A percentile compares a stretch with the other conserved stretches of the same genome.
Conservation (phyloP, 2,888 invertebrate species). For the Stenoptilia bipunctidactyla region DNA sequence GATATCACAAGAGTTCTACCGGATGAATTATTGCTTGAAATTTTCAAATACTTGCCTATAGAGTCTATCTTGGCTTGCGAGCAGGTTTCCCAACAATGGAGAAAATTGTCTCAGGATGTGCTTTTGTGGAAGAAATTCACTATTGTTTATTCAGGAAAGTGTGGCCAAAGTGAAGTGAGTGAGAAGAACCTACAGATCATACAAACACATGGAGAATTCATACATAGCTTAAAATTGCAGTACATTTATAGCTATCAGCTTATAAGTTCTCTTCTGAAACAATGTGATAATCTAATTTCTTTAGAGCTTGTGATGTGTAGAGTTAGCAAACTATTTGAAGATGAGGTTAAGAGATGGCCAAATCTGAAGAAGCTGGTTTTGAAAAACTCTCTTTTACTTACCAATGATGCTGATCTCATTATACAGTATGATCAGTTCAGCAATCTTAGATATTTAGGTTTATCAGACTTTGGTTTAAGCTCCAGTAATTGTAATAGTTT, state of each 20-base stretch:
- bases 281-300: constrained; percentile 40
- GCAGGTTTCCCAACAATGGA: constrained; percentile 47
- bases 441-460: constrained; percentile 34
- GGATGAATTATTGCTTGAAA: constrained; percentile 44
- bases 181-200: constrained; percentile 37
- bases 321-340: constrained; percentile 39
- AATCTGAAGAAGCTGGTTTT: constrained; percentile 44
- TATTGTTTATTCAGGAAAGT: constrained; percentile 46
- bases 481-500: constrained; percentile 38
- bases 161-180: constrained; percentile 40
- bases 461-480: constrained; percentile 55
- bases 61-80: constrained; percentile 42
- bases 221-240: constrained; percentile 43
- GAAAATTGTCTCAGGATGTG: constrained; percentile 33
- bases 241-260: constrained; percentile 44
- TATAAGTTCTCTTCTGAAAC: constrained; percentile 35
- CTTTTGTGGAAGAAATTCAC: constrained; percentile 40
- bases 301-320: constrained; percentile 57
- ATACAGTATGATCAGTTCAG: constrained; percentile 43
- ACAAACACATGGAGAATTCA: constrained; percentile 32
- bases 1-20: constrained; percentile 36
- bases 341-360: constrained; percentile 38
- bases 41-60: constrained; percentile 45
- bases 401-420: constrained; percentile 27
- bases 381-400: constrained; percentile 44